Evolutionary conservation across 1,140 invertebrate species (phyloP), one percentile per base, ranked within the genome.

Genomic region (Drosophila neocordata): DNA sequence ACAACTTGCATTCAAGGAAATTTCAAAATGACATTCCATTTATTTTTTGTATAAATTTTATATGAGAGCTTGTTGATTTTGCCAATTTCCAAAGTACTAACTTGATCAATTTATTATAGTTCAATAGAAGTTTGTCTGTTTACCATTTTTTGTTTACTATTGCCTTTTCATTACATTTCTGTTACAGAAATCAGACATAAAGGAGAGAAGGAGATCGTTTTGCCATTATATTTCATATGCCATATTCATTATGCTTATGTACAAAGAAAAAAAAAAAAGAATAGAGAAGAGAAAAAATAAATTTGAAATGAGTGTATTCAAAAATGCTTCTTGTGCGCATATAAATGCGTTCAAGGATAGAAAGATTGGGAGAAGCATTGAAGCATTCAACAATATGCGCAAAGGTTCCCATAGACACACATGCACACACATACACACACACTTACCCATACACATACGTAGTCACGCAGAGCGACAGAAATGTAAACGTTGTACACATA

Each of bases 401-500:
- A 83, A 83, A 83, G 71, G 79, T 65, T 69, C 48, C 58, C 41
- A 31, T 24, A 35, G 44, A 60, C 51, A 72, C 71, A 64, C 53
- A 56, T 31, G 27, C 41, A 77, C 8, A 67, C 59, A 31, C 35
- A 13, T 15, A 38, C 51, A 66, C 53, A 61, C 24, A 48, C 6
- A 22, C 9, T 13, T 9, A 65, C 35, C 58, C 35, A 12, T n/a
- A 18, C 37, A 27, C 68, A 62, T 59, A 71, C 57, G 48, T 69
- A 58, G 59, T 64, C 53, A 61, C 53, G 31, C 12, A 35, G 27
- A 51, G 27, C 60, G 15, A 63, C 44, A 55, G 62, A 73, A 66
- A 73, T 66, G 69, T 73, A 73, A 81, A 71, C 82, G 62, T 37
- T 66, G 70, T 71, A 77, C 79, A 79, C 83, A 88, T 83, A 88